Evolutionary conservation across 2,888 invertebrate genomes (phyloP).

Genomic region (Heliothis peltigera): DNA sequence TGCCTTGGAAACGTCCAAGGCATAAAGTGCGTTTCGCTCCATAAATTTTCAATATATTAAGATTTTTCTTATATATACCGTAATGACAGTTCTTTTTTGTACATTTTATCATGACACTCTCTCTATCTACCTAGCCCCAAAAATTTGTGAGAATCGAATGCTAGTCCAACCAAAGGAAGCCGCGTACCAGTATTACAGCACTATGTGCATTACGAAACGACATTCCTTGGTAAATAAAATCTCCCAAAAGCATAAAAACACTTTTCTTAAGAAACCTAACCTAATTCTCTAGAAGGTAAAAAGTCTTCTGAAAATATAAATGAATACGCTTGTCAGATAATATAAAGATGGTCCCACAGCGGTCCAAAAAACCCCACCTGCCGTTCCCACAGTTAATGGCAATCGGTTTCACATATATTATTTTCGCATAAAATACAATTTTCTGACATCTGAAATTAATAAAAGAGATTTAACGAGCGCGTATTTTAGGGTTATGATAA

Average conservation of each 20-base stretch:
- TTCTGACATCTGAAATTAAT: constrained; percentile 53
- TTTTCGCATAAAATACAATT: constrained; percentile 49
- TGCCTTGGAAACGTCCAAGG: not conserved
- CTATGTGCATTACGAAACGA: too few species aligned
- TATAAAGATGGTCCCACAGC: constrained; percentile 22
- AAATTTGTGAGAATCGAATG: too few species aligned
- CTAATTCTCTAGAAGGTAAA: too few species aligned
- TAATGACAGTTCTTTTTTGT: too few species aligned
- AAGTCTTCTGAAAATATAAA: constrained; percentile 25
- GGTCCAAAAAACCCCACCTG: constrained; percentile 49
- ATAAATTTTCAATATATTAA: not conserved
- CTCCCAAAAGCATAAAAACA: too few species aligned
- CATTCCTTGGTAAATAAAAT: too few species aligned
- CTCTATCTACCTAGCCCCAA: too few species aligned
- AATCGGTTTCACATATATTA: constrained; percentile 54
- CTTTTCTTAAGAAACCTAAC: too few species aligned
- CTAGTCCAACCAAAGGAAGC: too few species aligned
- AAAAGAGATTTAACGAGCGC: constrained; percentile 46
- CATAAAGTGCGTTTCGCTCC: not conserved
- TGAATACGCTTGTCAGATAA: constrained; percentile 15
- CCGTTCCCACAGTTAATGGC: constrained; percentile 49
- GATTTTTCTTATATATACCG: not conserved
- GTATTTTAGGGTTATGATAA: constrained; percentile 26
- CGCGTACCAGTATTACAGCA: too few species aligned
- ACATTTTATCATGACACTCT: too few species aligned